Evolutionary conservation across 1,140 invertebrate genomes (phyloP), one percentile per base, ranked within the genome.

Genomic region (Aradophagus sp.): DNA sequence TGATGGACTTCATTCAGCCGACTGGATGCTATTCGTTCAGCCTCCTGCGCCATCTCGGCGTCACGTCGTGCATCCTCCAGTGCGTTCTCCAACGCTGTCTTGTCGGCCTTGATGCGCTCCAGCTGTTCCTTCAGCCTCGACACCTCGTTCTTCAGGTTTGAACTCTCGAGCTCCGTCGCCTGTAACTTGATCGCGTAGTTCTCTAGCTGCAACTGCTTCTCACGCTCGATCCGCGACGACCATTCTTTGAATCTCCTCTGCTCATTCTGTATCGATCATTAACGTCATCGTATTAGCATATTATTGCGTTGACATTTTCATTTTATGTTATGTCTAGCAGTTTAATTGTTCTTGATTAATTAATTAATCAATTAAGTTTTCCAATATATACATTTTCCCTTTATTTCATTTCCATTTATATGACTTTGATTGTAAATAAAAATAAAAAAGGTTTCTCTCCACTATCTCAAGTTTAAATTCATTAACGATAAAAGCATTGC

Each of bases 231-330:
- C 27, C 95, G 87, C 10, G 90, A 85, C 44, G 95, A 87, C 32
- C 93, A 88, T 74, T 98, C 96, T 53, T 93, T 90, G 27, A 97
- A 93, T 29, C 95, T 89, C 73, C 91, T 89, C 80, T 96, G 58
- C 27, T 62, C 58, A 12, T 52, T 62, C 58, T 52, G 31, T 7
- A 36, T 31, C 2, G 14, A 2, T 19, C 6, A 11, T 19, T n/a
- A 35, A 32, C 1, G 29, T 16, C 8, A 23, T 14, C 7, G n/a
- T 11, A 2, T 11, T 20, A 11, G 4, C 4, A 23, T 23, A 23
- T 23, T 23, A 23, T 5, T 23, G 4, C 4, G 20, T 8, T 23
- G 8, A 23, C 8, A 8, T 5, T 5, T 23, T 23, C 8, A 23
- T 23, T 5, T 8, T 23, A 5, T 23, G 20, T 8, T 23, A 23